Conservation (phyloP, 2,113 vertebrate species). For the Pelecanus crispus region DNA sequence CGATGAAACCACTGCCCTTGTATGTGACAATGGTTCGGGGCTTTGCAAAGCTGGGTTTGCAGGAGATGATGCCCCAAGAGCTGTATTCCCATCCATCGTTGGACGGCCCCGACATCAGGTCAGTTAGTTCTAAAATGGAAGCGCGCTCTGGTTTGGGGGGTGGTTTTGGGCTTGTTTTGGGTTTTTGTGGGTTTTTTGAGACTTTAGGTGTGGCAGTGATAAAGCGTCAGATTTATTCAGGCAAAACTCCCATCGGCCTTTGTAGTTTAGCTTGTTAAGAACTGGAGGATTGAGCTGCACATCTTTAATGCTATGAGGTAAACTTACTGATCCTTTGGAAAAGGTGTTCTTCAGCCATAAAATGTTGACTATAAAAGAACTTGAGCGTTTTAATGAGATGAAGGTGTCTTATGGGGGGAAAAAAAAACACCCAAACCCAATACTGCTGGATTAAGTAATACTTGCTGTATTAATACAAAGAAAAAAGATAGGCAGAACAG, state of each 20-base stretch:
- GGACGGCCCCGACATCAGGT: constrained; percentile 85
- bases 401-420: neutral
- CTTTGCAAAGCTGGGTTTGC: constrained; percentile 91
- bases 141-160: neutral
- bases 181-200: neutral
- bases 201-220: neutral
- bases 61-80: constrained; percentile 85
- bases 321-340: neutral
- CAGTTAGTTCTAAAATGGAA: neutral
- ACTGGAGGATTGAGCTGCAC: neutral
- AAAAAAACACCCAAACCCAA: too few species aligned
- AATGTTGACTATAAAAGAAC: neutral
- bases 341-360: neutral
- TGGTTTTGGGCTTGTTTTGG: neutral
- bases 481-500: neutral
- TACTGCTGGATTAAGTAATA: neutral
- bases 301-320: neutral
- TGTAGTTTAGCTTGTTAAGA: neutral
- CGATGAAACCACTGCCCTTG: constrained; percentile 84
- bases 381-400: neutral
- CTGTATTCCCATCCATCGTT: constrained; percentile 87
- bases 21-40: constrained; percentile 88
- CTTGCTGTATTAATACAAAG: neutral
- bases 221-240: neutral
- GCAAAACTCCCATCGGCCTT: fast-evolving